These are phyloP conservation scores for Tetrao urogallus DNA, from an alignment of 2,113 vertebrate genomes.

Conservation along the genomic window DNA sequence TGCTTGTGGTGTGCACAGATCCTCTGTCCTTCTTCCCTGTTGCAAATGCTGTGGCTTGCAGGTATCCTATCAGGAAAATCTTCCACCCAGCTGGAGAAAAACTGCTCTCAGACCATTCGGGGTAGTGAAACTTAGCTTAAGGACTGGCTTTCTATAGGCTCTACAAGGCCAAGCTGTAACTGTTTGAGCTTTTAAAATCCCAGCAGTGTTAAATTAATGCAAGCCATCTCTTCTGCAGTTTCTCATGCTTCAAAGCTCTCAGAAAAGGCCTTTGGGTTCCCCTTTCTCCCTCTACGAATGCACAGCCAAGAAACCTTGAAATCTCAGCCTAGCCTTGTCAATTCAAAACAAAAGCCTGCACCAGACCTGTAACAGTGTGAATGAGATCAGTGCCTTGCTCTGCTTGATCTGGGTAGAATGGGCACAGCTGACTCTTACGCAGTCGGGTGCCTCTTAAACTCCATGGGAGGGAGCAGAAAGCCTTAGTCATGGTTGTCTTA, in stretches of 20 bases:
- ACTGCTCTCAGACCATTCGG: neutral
- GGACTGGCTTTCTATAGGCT: neutral
- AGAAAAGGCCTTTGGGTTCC: neutral
- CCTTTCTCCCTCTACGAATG: neutral
- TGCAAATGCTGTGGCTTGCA: fast-evolving
- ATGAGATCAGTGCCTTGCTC: neutral
- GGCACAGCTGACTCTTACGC: neutral
- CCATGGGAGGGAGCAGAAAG: neutral
- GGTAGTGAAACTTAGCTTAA: neutral
- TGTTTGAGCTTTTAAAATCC: neutral
- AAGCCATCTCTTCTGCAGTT: neutral
- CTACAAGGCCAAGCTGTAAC: neutral
- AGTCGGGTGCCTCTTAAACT: neutral
- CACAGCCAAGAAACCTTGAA: neutral
- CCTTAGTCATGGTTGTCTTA: neutral
- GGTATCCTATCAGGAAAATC: neutral
- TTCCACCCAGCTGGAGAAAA: neutral
- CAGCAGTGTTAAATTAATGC: neutral
- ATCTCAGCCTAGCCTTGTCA: neutral
- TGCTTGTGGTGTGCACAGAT: neutral
- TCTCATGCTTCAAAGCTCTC: neutral
- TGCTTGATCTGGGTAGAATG: neutral
- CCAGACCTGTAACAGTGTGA: neutral
- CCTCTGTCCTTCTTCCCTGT: neutral
- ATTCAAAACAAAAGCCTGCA: neutral